Evolutionary conservation across 2,113 vertebrate genomes (phyloP).

Genomic region (Burhinus bistriatus): DNA sequence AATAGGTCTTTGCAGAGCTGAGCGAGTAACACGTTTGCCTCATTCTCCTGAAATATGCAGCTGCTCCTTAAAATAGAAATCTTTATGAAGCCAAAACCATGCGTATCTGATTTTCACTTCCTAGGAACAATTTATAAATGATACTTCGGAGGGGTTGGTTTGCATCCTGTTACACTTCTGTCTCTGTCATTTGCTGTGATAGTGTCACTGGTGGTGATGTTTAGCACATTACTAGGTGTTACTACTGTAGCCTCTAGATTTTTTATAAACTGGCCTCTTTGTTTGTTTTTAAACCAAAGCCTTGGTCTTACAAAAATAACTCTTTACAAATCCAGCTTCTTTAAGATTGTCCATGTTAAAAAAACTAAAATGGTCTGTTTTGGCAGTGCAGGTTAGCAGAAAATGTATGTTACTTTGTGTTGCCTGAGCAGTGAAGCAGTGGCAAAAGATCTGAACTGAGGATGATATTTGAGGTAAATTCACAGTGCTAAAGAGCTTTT

Average conservation of each 20-base stretch:
- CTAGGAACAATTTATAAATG: not conserved
- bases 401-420: not conserved
- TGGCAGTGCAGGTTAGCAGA: not conserved
- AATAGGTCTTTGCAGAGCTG: not conserved
- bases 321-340: not conserved
- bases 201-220: not conserved
- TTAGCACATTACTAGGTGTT: not conserved
- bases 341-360: not conserved
- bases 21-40: fast-evolving
- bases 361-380: not conserved
- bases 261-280: not conserved
- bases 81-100: not conserved
- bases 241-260: not conserved
- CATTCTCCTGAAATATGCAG: not conserved
- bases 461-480: not conserved
- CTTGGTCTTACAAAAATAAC: not conserved
- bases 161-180: not conserved
- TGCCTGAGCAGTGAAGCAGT: not conserved
- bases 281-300: not conserved
- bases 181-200: not conserved
- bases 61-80: not conserved
- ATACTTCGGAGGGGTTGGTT: not conserved
- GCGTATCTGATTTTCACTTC: not conserved
- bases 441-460: not conserved
- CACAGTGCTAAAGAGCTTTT: not conserved